Evolutionary conservation across 2,888 invertebrate genomes (phyloP), one percentile per base, ranked within the genome.

Genomic region (Hypsopygia costalis): DNA sequence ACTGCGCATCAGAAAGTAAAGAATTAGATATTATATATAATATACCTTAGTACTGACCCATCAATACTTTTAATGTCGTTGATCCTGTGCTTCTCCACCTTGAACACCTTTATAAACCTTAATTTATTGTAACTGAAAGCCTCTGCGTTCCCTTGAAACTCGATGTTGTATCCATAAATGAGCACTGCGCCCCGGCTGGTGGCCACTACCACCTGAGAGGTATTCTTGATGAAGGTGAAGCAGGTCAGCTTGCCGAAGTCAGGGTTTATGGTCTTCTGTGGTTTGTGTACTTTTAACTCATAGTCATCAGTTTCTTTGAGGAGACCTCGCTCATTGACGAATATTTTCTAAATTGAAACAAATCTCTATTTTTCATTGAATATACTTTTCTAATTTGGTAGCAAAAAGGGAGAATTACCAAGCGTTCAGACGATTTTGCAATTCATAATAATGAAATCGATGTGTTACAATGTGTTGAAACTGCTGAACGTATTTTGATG

Each of bases 21-120:
- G n/a, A n/a, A n/a, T n/a, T n/a, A n/a, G n/a, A n/a, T n/a, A n/a
- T n/a, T n/a, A n/a, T n/a, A n/a, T n/a, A n/a, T n/a, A n/a, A n/a
- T n/a, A n/a, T n/a, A n/a, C n/a, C n/a, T n/a, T n/a, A n/a, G n/a
- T 4, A 59, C 78, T 72, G 52, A 91, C 91, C 85, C 83, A 52
- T 91, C 91, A 20, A 87, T 63, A 40, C 77, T 81, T 38, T 78
- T 81, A 8, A 92, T 85, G 20, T 81, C 85, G 43, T 81, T 83
- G 10, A 92, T 88, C 34, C 64, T 66, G 29, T 55, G 55, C 22
- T 74, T 72, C 31, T 85, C 62, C 3, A 91, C 61, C 52, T 82
- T 90, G 25, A 91, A 55, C 2, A 79, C 72, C 52, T 91, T 91
- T 1, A 91, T 68, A 41, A 74, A 91, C 40, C 75, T 71, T 6